Conservation (phyloP, 1,140 invertebrate genomes). For the Drosophila biarmipes region DNA sequence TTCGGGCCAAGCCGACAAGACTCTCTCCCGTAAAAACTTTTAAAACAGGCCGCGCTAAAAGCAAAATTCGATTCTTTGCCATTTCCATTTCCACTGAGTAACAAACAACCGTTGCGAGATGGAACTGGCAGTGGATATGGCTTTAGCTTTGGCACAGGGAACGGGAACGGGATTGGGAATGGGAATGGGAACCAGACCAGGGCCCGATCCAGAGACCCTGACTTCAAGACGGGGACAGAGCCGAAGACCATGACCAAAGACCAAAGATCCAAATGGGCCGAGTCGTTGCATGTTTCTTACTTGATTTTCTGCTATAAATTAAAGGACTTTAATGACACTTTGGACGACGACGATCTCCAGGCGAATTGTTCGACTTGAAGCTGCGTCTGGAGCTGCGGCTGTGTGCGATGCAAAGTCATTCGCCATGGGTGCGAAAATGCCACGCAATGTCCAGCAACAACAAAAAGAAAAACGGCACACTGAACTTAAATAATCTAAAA, state of each 20-base stretch:
- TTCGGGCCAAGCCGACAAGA: slow-evolving; percentile 72
- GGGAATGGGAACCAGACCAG: slow-evolving; percentile 24
- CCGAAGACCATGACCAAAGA: slow-evolving; percentile 52
- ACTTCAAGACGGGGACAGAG: slow-evolving; percentile 35
- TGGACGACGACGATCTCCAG: slow-evolving; percentile 74
- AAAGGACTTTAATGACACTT: slow-evolving; percentile 83
- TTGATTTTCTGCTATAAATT: slow-evolving; percentile 83
- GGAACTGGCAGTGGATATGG: slow-evolving; percentile 35
- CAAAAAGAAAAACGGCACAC: slow-evolving; percentile 14
- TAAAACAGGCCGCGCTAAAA: slow-evolving; percentile 80
- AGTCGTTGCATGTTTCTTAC: slow-evolving; percentile 81
- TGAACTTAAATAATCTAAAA: not conserved
- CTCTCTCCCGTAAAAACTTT: slow-evolving; percentile 53
- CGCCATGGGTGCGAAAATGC: slow-evolving; percentile 79
- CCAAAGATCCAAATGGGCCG: slow-evolving; percentile 51
- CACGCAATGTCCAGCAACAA: slow-evolving; percentile 70
- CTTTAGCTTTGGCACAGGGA: slow-evolving; percentile 5
- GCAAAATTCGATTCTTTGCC: slow-evolving; percentile 79
- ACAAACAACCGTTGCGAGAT: slow-evolving; percentile 76
- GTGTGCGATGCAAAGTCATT: slow-evolving; percentile 52
- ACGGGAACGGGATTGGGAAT: slow-evolving; percentile 10
- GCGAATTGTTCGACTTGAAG: slow-evolving; percentile 71
- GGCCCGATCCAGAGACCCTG: slow-evolving; percentile 23
- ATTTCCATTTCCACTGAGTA: slow-evolving; percentile 73
- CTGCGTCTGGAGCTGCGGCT: slow-evolving; percentile 44